A percentile compares a stretch with the other conserved stretches of the same genome.
phyloP scores from a whole-genome alignment of 2,888 invertebrate genomes.

The Mythimna albipuncta region DNA sequence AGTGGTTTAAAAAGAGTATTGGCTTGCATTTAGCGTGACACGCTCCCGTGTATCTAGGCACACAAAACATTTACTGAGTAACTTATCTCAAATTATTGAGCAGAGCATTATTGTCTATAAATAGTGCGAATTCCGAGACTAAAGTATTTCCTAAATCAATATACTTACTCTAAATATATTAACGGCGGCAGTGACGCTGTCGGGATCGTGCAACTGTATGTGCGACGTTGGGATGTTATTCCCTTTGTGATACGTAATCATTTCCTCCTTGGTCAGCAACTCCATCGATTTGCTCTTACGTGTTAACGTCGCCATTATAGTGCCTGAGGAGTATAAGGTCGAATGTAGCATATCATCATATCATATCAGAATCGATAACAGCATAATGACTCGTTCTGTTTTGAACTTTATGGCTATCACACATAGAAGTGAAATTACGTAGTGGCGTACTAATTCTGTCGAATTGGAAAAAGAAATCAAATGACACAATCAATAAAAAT shows the following conservation, averaged over 20 bases:
- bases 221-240: constrained; percentile 98
- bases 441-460: too few species aligned
- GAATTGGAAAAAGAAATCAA: not conserved
- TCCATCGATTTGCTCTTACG: constrained; percentile 95
- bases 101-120: not conserved
- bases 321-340: constrained; percentile 74
- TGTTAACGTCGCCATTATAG: constrained; percentile 96
- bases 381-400: not conserved
- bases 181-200: constrained; percentile 97
- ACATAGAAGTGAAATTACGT: too few species aligned
- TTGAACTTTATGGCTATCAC: not conserved
- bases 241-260: constrained; percentile 97
- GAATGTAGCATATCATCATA: too few species aligned
- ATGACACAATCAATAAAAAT: not conserved
- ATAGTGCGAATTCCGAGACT: not conserved
- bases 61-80: not conserved
- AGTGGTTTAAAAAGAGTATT: too few species aligned
- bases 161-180: constrained; percentile 95
- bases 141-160: not conserved
- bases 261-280: constrained; percentile 96
- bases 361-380: too few species aligned
- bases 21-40: too few species aligned
- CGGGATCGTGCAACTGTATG: constrained; percentile 98
- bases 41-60: too few species aligned
- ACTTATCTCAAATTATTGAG: not conserved